Evolutionary conservation across 1,140 invertebrate genomes (phyloP).

Genomic region (Penaeus vannamei): DNA sequence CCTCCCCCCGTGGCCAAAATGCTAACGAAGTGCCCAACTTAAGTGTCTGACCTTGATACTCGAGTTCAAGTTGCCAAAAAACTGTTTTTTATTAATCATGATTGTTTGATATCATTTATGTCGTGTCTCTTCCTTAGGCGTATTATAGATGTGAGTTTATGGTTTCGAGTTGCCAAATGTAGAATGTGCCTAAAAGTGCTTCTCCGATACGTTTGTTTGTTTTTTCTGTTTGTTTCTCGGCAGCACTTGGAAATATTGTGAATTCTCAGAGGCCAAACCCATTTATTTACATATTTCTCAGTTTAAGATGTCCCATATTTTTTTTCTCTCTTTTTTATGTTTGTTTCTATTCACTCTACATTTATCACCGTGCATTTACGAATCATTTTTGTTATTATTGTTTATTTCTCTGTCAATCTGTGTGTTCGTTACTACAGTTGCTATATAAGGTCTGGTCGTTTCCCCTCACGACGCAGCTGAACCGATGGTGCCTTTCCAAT

Average conservation of each 20-base stretch:
- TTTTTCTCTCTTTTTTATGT: constrained; percentile 26
- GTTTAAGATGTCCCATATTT: constrained; percentile 16
- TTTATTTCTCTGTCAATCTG: constrained; percentile 39
- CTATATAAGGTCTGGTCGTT: constrained; percentile 31
- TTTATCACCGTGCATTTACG: constrained; percentile 51
- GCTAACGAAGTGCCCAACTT: constrained; percentile 30
- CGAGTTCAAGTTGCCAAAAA: constrained; percentile 56
- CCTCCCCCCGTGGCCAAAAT: constrained; percentile 14
- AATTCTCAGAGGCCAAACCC: constrained; percentile 60
- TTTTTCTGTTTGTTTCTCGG: constrained; percentile 26
- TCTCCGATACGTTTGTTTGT: neutral
- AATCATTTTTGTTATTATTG: neutral
- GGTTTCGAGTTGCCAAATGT: constrained; percentile 60
- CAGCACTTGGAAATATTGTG: constrained; percentile 47
- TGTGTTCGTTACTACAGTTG: constrained; percentile 23
- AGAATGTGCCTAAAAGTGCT: constrained; percentile 13
- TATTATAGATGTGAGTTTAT: constrained; percentile 40
- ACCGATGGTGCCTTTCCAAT: constrained; percentile 30
- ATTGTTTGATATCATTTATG: too few relatives aligned
- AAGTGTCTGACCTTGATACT: constrained; percentile 21
- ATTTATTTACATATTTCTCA: constrained; percentile 11
- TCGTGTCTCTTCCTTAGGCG: constrained; percentile 12
- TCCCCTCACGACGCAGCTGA: constrained; percentile 20
- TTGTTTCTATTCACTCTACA: constrained; percentile 14
- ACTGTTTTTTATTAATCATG: too few relatives aligned